Conservation (phyloP, 2,888 invertebrate species). For the Crossocerus cetratus region DNA sequence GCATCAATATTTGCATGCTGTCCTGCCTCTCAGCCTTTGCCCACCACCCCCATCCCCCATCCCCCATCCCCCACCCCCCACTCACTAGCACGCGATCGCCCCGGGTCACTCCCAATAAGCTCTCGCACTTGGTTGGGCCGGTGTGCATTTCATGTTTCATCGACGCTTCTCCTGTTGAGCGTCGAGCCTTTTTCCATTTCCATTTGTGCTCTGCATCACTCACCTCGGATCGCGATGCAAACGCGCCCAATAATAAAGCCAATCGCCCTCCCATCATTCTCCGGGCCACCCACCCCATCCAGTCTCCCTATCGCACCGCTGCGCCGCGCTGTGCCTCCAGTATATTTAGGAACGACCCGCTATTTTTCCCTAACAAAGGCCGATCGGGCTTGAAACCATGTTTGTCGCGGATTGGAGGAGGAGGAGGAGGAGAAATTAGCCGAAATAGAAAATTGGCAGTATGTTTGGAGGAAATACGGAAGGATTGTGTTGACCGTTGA, state of each 20-base stretch:
- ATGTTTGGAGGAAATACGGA: too few species aligned
- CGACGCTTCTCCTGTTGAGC: slow-evolving; percentile 43
- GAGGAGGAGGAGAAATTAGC: slow-evolving; percentile 14
- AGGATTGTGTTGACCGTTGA: too few species aligned
- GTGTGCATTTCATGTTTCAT: slow-evolving; percentile 53
- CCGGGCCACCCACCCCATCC: too few species aligned
- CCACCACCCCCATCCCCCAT: background rate
- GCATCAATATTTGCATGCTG: slow-evolving; percentile 76
- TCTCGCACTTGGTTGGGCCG: slow-evolving; percentile 63
- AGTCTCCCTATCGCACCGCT: too few species aligned
- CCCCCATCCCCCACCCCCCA: slow-evolving; percentile 44
- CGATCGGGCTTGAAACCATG: slow-evolving; percentile 17
- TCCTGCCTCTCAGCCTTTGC: slow-evolving; percentile 61
- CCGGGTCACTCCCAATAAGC: slow-evolving; percentile 64
- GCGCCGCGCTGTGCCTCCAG: too few species aligned
- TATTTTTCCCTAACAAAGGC: slow-evolving; percentile 41
- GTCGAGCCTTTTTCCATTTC: slow-evolving; percentile 28
- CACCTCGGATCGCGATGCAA: slow-evolving; percentile 40
- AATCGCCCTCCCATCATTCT: too few species aligned
- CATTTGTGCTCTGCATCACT: slow-evolving; percentile 11
- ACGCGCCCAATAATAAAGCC: slow-evolving; percentile 46
- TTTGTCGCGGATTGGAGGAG: too few species aligned
- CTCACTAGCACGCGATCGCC: too few species aligned
- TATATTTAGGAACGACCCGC: slow-evolving; percentile 38
- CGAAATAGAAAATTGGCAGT: background rate